Evolutionary conservation across 2,113 vertebrate genomes (phyloP), one percentile per base, ranked within the genome.

Genomic region (Danio rerio): DNA sequence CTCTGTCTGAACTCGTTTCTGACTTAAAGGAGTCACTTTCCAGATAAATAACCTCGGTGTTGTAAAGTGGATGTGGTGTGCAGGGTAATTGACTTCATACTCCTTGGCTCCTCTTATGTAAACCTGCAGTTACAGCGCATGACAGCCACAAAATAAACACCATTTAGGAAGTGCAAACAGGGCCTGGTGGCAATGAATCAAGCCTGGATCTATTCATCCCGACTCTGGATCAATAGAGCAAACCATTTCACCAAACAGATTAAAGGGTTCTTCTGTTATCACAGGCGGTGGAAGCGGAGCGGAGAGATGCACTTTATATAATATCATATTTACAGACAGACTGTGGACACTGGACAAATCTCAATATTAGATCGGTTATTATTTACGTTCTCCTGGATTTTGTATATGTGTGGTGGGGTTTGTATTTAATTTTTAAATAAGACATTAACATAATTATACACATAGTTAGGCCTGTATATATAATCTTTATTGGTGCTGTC

Each of bases 101-200:
- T 40, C 62, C 62, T 59, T 18, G 59, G 45, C 40, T 50, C 40
- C n/a, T 77, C 65, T 77, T 40, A 59, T 65, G 74, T 69, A 58
- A 77, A 76, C 40, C 62, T 77, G 45, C 52, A 69, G 63, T 68
- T 76, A 49, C 40, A 31, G 11, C 55, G 40, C 61, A 55, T 56
- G 71, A 82, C 81, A 77, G 62, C 47, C 81, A 18, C 49, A 77
- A 59, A 52, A 77, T 77, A 77, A 83, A 69, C 73, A 83, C 40
- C 72, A 69, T 77, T 83, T 76, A 83, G 42, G 65, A 11, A 66
- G 20, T 20, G 73, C 73, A 83, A 76, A 83, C 81, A 61, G 42
- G 56, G 69, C n/a, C 65, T 42, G 9, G 52, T 66, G 73, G 81
- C 62, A 76, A 82, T 82, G 72, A 76, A 77, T 82, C 81, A 58